phyloP scores from a whole-genome alignment of 2,113 vertebrate species.

The Caranx ignobilis region DNA sequence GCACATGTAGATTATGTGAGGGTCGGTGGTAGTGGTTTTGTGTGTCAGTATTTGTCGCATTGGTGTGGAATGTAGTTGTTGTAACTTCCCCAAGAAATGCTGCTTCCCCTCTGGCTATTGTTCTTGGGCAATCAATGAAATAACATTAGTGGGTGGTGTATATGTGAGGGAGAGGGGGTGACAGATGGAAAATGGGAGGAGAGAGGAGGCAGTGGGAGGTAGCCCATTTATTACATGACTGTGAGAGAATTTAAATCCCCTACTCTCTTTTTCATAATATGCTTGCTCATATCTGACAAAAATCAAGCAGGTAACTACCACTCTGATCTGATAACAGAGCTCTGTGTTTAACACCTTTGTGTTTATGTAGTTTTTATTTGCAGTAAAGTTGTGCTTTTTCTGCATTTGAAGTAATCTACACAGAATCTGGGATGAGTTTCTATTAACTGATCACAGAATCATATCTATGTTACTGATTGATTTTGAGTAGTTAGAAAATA shows the following conservation, averaged over 20 bases:
- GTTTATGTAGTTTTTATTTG: too few relatives aligned
- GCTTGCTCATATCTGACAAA: not conserved
- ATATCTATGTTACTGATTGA: too few relatives aligned
- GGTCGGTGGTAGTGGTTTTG: conserved; percentile 26
- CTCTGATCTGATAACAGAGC: not conserved
- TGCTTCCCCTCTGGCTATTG: conserved; percentile 72
- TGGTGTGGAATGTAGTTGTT: conserved; percentile 58
- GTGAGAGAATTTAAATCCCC: conserved; percentile 21
- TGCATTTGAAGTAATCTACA: not conserved
- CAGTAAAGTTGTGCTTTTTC: not conserved
- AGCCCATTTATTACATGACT: not conserved
- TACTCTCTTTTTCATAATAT: not conserved
- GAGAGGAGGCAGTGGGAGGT: conserved; percentile 34
- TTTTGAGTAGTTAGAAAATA: not conserved
- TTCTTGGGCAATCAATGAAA: conserved; percentile 76
- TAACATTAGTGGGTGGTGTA: conserved; percentile 68
- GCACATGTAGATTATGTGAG: conserved; percentile 15
- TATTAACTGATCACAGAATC: not conserved
- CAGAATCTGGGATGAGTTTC: not conserved
- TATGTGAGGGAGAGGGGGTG: conserved; percentile 14
- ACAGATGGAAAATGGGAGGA: conserved; percentile 43
- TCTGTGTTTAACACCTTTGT: not conserved
- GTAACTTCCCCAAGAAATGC: conserved; percentile 57
- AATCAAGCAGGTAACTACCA: not conserved
- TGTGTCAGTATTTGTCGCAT: conserved; percentile 34